Conservation (phyloP, 1,140 invertebrate species). For the Gryon sp. region DNA sequence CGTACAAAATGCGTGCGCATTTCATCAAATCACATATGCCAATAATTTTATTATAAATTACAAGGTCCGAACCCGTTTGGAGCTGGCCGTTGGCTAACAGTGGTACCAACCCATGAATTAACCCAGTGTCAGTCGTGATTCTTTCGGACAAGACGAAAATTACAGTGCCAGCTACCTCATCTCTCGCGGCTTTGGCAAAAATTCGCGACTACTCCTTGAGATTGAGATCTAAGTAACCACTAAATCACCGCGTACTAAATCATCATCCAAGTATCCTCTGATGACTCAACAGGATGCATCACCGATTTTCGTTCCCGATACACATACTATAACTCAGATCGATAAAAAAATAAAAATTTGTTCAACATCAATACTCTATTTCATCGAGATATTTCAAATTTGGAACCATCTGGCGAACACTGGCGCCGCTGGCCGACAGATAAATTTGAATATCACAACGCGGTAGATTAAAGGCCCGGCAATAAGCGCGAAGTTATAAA, state of each 20-base stretch:
- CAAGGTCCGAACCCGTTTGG: constrained; percentile 20
- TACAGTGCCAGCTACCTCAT: constrained; percentile 53
- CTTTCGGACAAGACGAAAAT: constrained; percentile 60
- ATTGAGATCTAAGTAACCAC: constrained; percentile 60
- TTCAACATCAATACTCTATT: not conserved
- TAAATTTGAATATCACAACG: constrained; percentile 24
- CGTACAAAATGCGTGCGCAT: no score
- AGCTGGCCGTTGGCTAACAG: constrained; percentile 43
- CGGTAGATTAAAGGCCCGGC: constrained; percentile 8
- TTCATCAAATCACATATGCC: constrained; percentile 2
- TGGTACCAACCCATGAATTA: constrained; percentile 60
- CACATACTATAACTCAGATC: constrained; percentile 45
- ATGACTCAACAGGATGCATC: constrained; percentile 53
- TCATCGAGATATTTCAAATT: constrained; percentile 1
- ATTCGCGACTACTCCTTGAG: constrained; percentile 51
- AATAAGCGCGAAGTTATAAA: no score
- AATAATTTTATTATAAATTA: constrained; percentile 35
- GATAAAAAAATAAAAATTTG: no score
- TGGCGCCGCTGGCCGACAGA: constrained; percentile 5
- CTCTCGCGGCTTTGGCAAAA: constrained; percentile 52
- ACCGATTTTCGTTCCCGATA: constrained; percentile 47
- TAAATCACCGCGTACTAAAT: constrained; percentile 61
- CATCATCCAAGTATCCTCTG: constrained; percentile 38
- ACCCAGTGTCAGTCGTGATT: constrained; percentile 54
- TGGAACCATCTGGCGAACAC: constrained; percentile 14